These are phyloP conservation scores for Sussaba pulchella DNA, from an alignment of 2,888 invertebrate species.

Conservation along the genomic window DNA sequence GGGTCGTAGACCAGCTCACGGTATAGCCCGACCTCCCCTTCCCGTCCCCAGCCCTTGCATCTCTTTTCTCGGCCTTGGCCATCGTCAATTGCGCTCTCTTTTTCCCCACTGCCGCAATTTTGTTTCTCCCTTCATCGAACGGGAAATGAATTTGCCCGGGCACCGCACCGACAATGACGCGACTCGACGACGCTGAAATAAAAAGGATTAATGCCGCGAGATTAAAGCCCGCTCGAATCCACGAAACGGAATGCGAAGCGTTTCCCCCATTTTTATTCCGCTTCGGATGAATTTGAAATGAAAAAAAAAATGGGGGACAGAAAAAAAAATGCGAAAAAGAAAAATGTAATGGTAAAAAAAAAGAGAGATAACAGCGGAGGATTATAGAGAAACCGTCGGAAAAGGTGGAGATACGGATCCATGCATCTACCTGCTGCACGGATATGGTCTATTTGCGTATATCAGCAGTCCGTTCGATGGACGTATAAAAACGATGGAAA, in stretches of 20 bases:
- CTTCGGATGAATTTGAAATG: conserved; percentile 32
- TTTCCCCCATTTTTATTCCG: conserved; percentile 38
- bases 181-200: conserved; percentile 51
- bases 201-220: conserved; percentile 55
- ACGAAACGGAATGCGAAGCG: conserved; percentile 49
- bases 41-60: neutral
- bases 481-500: neutral
- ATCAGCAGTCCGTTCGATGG: neutral
- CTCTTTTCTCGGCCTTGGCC: neutral
- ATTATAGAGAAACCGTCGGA: neutral
- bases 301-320: neutral
- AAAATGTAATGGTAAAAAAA: neutral
- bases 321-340: neutral
- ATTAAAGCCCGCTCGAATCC: conserved; percentile 38
- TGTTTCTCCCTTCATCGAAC: conserved; percentile 1
- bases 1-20: conserved; percentile 33
- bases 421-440: neutral
- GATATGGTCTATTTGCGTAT: conserved; percentile 20
- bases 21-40: neutral
- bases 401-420: conserved; percentile 23
- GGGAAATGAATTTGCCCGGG: conserved; percentile 44
- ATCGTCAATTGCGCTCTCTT: conserved; percentile 51
- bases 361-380: neutral
- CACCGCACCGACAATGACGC: conserved; percentile 39
- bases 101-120: conserved; percentile 42